Base-by-base conservation (phyloP, 1,140 invertebrate genomes). In the Drosophila pruinosa region DNA sequence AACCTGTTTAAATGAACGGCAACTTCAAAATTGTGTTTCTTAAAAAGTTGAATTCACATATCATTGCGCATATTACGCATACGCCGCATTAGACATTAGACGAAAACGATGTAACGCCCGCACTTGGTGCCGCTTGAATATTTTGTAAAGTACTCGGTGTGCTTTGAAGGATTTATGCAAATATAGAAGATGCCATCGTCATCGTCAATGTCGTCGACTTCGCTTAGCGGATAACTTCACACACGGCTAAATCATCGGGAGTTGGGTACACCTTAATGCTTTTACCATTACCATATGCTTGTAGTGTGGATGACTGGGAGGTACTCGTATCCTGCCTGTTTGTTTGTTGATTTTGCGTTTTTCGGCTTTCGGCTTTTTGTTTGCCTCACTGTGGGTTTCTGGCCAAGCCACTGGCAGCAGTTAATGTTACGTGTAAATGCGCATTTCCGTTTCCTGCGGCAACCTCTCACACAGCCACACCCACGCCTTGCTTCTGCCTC, bases 401-500 rank as follows among this genome's bases (percentile, higher is more conserved):
- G 43, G 72, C 58, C 64, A 26, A 65, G 24, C 61, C 63, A 61
- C 69, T 78, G 75, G 79, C 74, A 68, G 81, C 81, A 73, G 77
- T 86, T 88, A 88, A 86, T 86, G 81, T 86, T 86, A 86, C 81
- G 81, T 86, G 82, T 86, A 86, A 86, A 86, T 86, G 81, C 81
- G 81, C 81, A 86, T 86, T 86, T 86, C 81, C 81, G 81, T 68
- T 86, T 86, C 77, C 81, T 75, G 74, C 45, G 43, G 61, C 70
- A 36, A 45, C 17, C 39, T 75, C 43, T 79, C 28, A 19, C 58
- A 45, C 70, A 67, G 12, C 8, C 26, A 50, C 52, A 12, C 43
- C 47, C 45, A 6, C 45, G 15, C 28, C 26, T 17, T 15, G 15
- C 31, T 6, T 17, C 47, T 36, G 28, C 52, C 26, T 14, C 6